Base-by-base conservation (phyloP, 2,797 vertebrate genomes). In the Anguilla anguilla region DNA sequence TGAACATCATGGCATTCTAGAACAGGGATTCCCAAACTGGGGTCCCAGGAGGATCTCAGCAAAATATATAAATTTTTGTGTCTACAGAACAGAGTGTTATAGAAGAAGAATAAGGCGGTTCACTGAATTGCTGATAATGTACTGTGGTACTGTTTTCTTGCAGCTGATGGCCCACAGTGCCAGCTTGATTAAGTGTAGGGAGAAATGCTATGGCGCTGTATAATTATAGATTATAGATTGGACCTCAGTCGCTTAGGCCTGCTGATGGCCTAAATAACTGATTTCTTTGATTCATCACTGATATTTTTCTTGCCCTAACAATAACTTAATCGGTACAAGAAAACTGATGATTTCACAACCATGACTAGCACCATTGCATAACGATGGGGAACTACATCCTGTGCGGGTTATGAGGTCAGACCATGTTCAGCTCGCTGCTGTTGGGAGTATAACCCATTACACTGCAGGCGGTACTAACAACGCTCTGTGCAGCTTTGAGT, bases 401-500 rank as follows among this genome's bases (percentile, higher is more conserved):
- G 39, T 79, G 39, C 5, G 2, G 13, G 72, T 35, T 31, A 9
- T 25, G 64, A 67, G 64, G n/a, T 28, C 64, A 69, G 25, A 11
- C 64, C 64, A n/a, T 28, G 25, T 72, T 39, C 13, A 17, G 35
- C 19, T 15, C 1, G 15, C 17, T 17, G 2, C 17, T 43, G 39
- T 2, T 39, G 35, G 35, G 35, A 39, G 74, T 19, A 2, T 22
- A 22, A 1, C 35, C 74, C 19, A 0, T 46, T 46, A 22, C 15
- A 6, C 13, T 22, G 35, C 11, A 31, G 74, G 74, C 74, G 4
- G 1, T 79, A 43, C 15, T 79, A 79, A 87, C 89, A 89, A 93
- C 90, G 93, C 91, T 88, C 89, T 92, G 89, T 94, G 92, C 90
- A 93, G 89, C 92, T 93, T 94, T 86, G 92, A 93, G 93, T 94